These are phyloP conservation scores for Prunella strophiata DNA, from an alignment of 2,797 vertebrate species.

Conservation along the genomic window DNA sequence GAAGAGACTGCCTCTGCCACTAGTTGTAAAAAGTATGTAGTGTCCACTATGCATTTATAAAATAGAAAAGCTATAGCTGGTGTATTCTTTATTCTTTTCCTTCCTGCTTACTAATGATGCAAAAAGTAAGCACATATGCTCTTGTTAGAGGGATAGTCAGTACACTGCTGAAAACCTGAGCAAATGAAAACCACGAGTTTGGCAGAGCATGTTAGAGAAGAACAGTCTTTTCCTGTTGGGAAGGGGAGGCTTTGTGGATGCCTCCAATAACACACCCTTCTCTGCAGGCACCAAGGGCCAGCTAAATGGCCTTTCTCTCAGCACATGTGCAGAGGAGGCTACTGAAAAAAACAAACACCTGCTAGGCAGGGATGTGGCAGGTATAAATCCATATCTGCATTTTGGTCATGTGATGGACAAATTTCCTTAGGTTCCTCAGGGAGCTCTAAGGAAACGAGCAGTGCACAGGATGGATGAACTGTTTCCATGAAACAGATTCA, in stretches of 20 bases:
- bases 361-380: not conserved
- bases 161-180: not conserved
- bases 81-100: not conserved
- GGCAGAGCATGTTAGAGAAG: not conserved
- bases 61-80: not conserved
- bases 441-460: not conserved
- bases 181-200: not conserved
- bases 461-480: not conserved
- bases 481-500: not conserved
- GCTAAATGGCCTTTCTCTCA: rapidly evolving
- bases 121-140: not conserved
- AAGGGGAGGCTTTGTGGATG: not conserved
- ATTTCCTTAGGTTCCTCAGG: not conserved
- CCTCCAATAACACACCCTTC: not conserved
- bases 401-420: not conserved
- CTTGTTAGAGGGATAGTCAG: not conserved
- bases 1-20: not conserved
- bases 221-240: not conserved
- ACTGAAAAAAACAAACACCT: not conserved
- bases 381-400: not conserved
- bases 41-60: not conserved
- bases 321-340: not conserved
- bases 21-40: not conserved
- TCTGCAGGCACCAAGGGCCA: not conserved
- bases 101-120: not conserved